These are phyloP conservation scores for Hyperoplus lanceolatus DNA, from an alignment of 2,797 vertebrate genomes.

Conservation along the genomic window DNA sequence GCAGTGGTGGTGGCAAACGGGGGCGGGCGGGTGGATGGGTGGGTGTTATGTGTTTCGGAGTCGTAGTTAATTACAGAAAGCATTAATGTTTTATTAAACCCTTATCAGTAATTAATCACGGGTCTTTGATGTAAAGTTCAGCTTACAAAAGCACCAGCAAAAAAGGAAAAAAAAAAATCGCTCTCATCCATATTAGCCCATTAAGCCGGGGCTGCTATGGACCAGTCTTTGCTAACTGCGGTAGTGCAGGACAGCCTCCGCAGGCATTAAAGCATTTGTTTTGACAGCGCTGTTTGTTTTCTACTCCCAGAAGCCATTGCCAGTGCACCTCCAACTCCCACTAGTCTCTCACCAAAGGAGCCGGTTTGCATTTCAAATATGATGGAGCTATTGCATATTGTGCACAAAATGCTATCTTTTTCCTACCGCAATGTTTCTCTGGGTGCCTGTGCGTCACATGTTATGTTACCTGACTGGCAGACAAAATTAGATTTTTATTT, in stretches of 20 bases:
- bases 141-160: slow-evolving; percentile 84
- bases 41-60: slow-evolving; percentile 77
- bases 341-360: slow-evolving; percentile 84
- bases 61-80: slow-evolving; percentile 89
- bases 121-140: slow-evolving; percentile 92
- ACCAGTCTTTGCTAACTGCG: slow-evolving; percentile 80
- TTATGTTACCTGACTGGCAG: slow-evolving; percentile 59
- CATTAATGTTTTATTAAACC: slow-evolving; percentile 91
- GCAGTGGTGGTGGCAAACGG: slow-evolving; percentile 64
- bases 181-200: slow-evolving; percentile 83
- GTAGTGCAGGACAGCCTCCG: slow-evolving; percentile 82
- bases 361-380: slow-evolving; percentile 86
- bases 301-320: slow-evolving; percentile 86
- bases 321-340: slow-evolving; percentile 84
- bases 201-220: slow-evolving; percentile 76
- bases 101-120: slow-evolving; percentile 93
- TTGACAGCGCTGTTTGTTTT: slow-evolving; percentile 87
- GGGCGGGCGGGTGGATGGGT: background rate
- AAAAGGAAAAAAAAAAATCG: slow-evolving; percentile 80
- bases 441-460: slow-evolving; percentile 56
- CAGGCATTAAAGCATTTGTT: slow-evolving; percentile 87
- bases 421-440: slow-evolving; percentile 40
- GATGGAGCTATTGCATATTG: slow-evolving; percentile 82
- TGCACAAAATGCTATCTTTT: slow-evolving; percentile 74
- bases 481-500: slow-evolving; percentile 52